Evolutionary conservation across 2,797 vertebrate species (phyloP), one percentile per base, ranked within the genome.

Genomic region (Centropyge bicolor): DNA sequence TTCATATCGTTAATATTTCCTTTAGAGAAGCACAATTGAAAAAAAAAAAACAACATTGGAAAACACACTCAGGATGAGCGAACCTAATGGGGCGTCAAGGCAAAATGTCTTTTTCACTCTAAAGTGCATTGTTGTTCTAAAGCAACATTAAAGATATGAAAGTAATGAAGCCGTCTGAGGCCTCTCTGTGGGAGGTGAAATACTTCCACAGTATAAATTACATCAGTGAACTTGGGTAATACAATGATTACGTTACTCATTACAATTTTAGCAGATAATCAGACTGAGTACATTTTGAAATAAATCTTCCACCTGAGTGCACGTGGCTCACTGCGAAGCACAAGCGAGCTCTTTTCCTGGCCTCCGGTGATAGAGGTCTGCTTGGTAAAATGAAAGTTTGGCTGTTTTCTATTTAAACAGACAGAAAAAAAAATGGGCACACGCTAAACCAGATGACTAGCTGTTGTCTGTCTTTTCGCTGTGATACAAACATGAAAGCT

Each of bases 401-500:
- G 36, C 78, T 88, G 82, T 74, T 89, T 87, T 74, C 35, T 19
- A 83, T 84, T 85, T 66, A 71, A 71, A 69, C 19, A 77, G 66
- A 75, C 49, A 77, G 35, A 82, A 24, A n/a, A 38, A 63, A 57
- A 51, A 66, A 59, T 70, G 49, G 41, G 72, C 4, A 20, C 70
- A 22, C 52, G 60, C 63, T 81, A 60, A 89, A 81, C 83, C 84
- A 89, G 72, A 90, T 84, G 78, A 83, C 66, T 46, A 61, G 27
- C 81, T 77, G 76, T 55, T 86, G 77, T 84, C 86, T 72, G 67
- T 85, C 72, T 68, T 76, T 78, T 76, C 38, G 46, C 74, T 63
- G 51, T 48, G 71, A 87, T 70, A 54, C 51, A 81, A 71, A 84
- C 72, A 73, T 86, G 43, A 90, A 89, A 86, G 83, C 72, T 81